phyloP scores from a whole-genome alignment of 2,113 vertebrate species.

The Actenoides hombroni region DNA sequence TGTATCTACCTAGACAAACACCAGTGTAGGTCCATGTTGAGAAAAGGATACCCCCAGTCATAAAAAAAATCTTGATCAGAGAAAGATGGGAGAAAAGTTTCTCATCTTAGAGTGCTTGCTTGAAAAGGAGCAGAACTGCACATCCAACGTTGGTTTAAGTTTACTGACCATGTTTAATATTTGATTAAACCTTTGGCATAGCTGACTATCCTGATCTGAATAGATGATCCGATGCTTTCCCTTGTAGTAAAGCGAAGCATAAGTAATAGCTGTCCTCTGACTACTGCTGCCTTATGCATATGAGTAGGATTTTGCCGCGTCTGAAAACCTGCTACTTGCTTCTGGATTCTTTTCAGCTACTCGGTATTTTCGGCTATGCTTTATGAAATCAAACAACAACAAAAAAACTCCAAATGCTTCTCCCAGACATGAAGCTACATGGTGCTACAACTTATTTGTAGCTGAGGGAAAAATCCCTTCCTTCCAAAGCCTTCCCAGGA shows the following conservation, averaged over 20 bases:
- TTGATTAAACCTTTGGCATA: constrained; percentile 62
- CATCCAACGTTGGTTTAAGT: constrained; percentile 20
- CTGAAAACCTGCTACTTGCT: constrained; percentile 7
- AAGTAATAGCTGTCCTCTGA: constrained; percentile 29
- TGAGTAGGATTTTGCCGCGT: background rate
- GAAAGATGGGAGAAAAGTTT: background rate
- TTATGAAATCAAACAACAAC: background rate
- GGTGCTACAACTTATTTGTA: background rate
- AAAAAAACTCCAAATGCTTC: background rate
- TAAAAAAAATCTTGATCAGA: background rate
- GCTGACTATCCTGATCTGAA: constrained; percentile 41
- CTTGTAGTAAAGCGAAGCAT: constrained; percentile 35
- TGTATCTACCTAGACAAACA: background rate
- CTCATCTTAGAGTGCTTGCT: background rate
- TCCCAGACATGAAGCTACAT: background rate
- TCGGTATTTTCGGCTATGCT: background rate
- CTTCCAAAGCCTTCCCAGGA: background rate
- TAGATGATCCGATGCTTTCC: constrained; percentile 17
- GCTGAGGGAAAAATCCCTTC: background rate
- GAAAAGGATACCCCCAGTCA: background rate
- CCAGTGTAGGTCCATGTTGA: background rate
- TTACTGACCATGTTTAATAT: constrained; percentile 69
- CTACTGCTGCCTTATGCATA: background rate
- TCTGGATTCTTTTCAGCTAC: background rate
- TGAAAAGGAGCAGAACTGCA: background rate